Base-by-base conservation (phyloP, 2,888 invertebrate genomes). In the Coenonympha arcania region DNA sequence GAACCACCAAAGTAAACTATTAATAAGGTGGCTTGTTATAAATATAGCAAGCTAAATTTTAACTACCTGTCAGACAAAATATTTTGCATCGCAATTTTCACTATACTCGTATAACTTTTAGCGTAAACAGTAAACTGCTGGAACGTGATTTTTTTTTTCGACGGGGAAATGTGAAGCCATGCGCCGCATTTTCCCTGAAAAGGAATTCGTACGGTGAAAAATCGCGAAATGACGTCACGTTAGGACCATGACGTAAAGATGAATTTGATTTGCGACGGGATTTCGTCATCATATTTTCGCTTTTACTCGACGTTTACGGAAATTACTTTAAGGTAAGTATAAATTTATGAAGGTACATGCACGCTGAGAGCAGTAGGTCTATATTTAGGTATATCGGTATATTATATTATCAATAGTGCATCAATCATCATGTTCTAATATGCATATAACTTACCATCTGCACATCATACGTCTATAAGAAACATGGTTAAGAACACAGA, bases 101-200 rank as follows among this genome's bases (percentile, higher is more conserved):
- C 41, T 30, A 15, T n/a, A n/a, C n/a, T n/a, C n/a, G n/a, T 30
- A 13, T 41, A 41, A 41, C 41, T 30, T 30, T 41, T 30, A 41
- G 19, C 41, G 41, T 19, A 41, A 41, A 41, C 41, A 41, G 26
- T 41, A 41, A 41, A 41, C 41, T 30, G 26, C 30, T 6, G 11
- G 16, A 41, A 34, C 41, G 48, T 48, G 18, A 40, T 41, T 30
- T 41, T 41, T 30, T 41, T 40, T 41, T 41, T 24, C 31, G 16
- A 58, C 59, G 44, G 52, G 58, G 49, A 54, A 66, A n/a, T n/a
- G n/a, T n/a, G n/a, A 72, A 70, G 68, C 68, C 65, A 63, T 56
- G 39, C n/a, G 56, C 64, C 71, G 69, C 69, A 75, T 80, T 78
- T 82, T 79, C 75, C 71, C 66, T 26, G 63, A 62, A 70, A 73